Evolutionary conservation across 2,888 invertebrate genomes (phyloP).

Genomic region (Athalia circularis): DNA sequence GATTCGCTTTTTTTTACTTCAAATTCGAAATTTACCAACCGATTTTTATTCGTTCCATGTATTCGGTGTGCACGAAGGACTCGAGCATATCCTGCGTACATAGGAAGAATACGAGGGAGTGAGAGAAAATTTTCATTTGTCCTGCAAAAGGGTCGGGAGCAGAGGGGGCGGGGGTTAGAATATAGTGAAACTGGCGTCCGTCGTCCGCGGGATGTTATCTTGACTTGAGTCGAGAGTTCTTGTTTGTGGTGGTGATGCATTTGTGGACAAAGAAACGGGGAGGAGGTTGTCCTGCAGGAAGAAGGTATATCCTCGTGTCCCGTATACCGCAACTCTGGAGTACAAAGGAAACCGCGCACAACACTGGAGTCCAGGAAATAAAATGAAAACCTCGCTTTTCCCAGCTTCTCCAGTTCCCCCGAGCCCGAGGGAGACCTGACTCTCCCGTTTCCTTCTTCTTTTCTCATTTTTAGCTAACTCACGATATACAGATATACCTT

Average conservation of each 20-base stretch:
- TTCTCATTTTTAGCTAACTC: neutral
- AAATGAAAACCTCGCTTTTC: slow-evolving; percentile 61
- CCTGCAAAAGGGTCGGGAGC: too few relatives aligned
- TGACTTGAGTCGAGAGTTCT: neutral
- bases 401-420: neutral
- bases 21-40: too few relatives aligned
- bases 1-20: too few relatives aligned
- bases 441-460: neutral
- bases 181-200: too few relatives aligned
- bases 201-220: neutral
- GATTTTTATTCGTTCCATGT: too few relatives aligned
- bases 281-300: slow-evolving; percentile 1
- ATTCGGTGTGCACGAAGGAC: too few relatives aligned
- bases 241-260: neutral
- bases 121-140: too few relatives aligned
- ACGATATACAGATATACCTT: neutral
- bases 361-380: slow-evolving; percentile 58
- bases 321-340: slow-evolving; percentile 28
- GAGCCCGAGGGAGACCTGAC: neutral
- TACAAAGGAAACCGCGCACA: slow-evolving; percentile 29
- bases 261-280: slow-evolving; percentile 11
- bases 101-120: too few relatives aligned
- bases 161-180: too few relatives aligned
- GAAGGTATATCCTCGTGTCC: slow-evolving; percentile 36
- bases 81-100: too few relatives aligned